Evolutionary conservation across 1,140 invertebrate species (phyloP).

Genomic region (Oryzaephilus surinamensis): DNA sequence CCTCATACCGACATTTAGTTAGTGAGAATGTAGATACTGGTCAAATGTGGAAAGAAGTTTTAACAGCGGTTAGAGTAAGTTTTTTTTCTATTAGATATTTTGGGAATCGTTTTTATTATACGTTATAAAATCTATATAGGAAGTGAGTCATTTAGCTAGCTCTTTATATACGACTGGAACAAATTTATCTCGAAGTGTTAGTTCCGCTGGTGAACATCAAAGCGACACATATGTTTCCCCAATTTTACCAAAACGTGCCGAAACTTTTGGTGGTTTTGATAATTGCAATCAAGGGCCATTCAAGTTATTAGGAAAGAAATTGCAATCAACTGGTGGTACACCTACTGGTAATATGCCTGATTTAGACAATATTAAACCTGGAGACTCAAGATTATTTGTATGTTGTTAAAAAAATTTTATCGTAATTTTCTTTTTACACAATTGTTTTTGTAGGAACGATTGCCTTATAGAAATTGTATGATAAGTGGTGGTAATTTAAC

Average conservation of each 20-base stretch:
- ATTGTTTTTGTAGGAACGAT: slow-evolving; percentile 37
- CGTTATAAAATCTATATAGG: slow-evolving; percentile 32
- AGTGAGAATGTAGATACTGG: slow-evolving; percentile 49
- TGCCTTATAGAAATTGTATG: slow-evolving; percentile 41
- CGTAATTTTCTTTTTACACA: slow-evolving; percentile 4
- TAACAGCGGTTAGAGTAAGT: slow-evolving; percentile 53
- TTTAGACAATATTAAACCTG: slow-evolving; percentile 32
- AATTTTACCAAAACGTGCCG: slow-evolving; percentile 77
- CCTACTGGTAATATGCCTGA: slow-evolving; percentile 30
- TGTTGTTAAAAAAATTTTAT: slow-evolving; percentile 15
- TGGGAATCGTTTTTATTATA: neutral
- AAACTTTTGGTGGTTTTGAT: slow-evolving; percentile 93
- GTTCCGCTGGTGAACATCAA: slow-evolving; percentile 83
- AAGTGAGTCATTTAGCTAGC: slow-evolving; percentile 61
- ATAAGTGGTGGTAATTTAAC: slow-evolving; percentile 28
- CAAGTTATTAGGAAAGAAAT: slow-evolving; percentile 31
- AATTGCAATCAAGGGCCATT: slow-evolving; percentile 35
- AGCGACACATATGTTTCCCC: slow-evolving; percentile 72
- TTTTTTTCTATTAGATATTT: slow-evolving; percentile 2
- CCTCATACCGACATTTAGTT: slow-evolving; percentile 47
- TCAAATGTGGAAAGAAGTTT: slow-evolving; percentile 57
- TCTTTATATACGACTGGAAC: slow-evolving; percentile 60
- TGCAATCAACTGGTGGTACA: slow-evolving; percentile 21
- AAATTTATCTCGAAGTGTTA: slow-evolving; percentile 75
- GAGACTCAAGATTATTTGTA: slow-evolving; percentile 33